Evolutionary conservation across 2,888 invertebrate species (phyloP).

Genomic region (Phortica magna): DNA sequence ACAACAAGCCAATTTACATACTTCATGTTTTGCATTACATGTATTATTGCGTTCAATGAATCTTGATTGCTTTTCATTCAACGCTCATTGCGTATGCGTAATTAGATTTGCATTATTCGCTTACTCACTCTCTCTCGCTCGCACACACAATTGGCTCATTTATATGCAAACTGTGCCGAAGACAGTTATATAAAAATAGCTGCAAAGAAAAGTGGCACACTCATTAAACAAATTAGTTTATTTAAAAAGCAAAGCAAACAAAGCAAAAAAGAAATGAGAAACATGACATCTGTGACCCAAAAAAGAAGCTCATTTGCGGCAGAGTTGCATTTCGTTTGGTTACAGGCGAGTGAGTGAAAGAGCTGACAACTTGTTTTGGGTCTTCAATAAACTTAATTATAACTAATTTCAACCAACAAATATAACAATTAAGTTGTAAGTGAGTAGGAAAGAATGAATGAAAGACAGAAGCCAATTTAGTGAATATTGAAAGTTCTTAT

Average conservation of each 20-base stretch:
- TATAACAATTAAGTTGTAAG: too few species aligned
- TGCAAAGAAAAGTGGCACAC: background rate
- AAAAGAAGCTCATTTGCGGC: background rate
- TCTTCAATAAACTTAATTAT: too few species aligned
- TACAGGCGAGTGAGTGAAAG: too few species aligned
- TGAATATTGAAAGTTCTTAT: too few species aligned
- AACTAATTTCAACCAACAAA: too few species aligned
- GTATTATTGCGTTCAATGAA: background rate
- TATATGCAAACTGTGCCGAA: background rate
- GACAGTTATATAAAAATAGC: background rate
- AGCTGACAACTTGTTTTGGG: too few species aligned
- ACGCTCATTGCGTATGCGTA: constrained; percentile 20
- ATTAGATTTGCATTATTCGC: constrained; percentile 19
- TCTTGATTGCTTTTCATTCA: constrained; percentile 7
- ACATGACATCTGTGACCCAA: background rate
- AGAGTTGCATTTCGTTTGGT: too few species aligned
- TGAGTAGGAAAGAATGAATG: too few species aligned
- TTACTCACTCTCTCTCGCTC: background rate
- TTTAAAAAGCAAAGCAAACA: background rate
- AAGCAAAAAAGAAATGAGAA: background rate
- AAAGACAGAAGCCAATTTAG: too few species aligned
- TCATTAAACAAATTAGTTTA: background rate
- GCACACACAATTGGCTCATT: background rate
- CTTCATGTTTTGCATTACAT: constrained; percentile 20
- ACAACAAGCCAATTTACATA: constrained; percentile 7